A percentile compares a stretch with the other conserved stretches of the same genome.
Evolutionary conservation across 2,888 invertebrate genomes (phyloP).

Genomic region (Pachycephus smyrnensis): DNA sequence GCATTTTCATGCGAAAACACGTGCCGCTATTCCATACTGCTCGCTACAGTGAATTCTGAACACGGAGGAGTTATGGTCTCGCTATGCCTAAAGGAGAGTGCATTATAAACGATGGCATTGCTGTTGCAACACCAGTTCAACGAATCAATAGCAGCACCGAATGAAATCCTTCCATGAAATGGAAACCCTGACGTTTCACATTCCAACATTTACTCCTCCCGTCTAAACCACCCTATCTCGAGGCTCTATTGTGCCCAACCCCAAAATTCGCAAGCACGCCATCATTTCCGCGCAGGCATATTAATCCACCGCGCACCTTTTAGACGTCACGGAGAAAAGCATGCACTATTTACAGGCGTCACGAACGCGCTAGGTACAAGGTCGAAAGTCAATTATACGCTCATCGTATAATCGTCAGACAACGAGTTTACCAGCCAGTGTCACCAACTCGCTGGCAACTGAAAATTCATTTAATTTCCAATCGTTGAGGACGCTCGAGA

Average conservation of each 20-base stretch:
- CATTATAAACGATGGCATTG: not conserved
- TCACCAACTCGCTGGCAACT: not conserved
- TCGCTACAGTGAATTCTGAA: not conserved
- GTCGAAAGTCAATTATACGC: conserved; percentile 4
- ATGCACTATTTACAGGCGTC: not conserved
- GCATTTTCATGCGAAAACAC: not conserved
- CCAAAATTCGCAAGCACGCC: not conserved
- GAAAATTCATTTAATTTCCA: not conserved
- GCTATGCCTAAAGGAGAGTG: not conserved
- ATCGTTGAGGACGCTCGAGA: not conserved
- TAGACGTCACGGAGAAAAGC: not conserved
- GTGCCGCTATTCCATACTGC: not conserved
- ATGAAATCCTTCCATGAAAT: not conserved
- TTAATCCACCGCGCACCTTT: not conserved
- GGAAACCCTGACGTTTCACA: not conserved
- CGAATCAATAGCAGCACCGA: not conserved
- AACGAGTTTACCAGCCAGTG: not conserved
- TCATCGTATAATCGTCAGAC: not conserved
- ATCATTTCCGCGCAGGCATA: not conserved
- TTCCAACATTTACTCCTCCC: not conserved
- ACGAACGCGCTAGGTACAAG: not conserved
- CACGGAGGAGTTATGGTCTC: not conserved
- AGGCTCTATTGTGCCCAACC: not conserved
- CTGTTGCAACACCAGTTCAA: not conserved
- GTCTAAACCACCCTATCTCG: not conserved